Percentiles rank a stretch among this genome's conserved stretches.
Conservation (phyloP, 2,888 invertebrate species). For the Nomada fucata region DNA sequence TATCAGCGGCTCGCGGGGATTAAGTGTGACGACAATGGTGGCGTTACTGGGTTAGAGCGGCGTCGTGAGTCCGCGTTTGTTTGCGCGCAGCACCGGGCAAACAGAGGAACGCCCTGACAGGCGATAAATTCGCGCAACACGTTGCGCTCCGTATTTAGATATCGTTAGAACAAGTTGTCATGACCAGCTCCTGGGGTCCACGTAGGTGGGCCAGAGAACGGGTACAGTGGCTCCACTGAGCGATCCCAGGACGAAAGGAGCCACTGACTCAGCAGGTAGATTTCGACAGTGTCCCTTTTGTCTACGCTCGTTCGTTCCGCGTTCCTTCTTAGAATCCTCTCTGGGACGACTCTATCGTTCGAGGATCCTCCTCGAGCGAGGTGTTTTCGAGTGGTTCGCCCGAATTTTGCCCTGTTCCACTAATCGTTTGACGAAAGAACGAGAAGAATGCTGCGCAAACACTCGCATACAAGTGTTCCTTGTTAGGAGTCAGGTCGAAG, state of each 20-base stretch:
- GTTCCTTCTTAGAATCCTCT: conserved; percentile 56
- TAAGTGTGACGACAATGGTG: conserved; percentile 6
- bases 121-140: conserved; percentile 47
- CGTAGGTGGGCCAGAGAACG: conserved; percentile 62
- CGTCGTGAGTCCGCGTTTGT: conserved; percentile 5
- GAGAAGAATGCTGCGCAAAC: conserved; percentile 28
- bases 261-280: conserved; percentile 68
- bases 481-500: background rate
- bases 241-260: background rate
- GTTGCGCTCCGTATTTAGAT: conserved; percentile 54
- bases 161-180: conserved; percentile 58
- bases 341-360: conserved; percentile 5
- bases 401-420: conserved; percentile 26
- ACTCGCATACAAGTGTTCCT: background rate
- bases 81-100: conserved; percentile 27
- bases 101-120: conserved; percentile 10
- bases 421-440: conserved; percentile 30
- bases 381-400: conserved; percentile 12
- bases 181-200: conserved; percentile 54
- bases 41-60: conserved; percentile 42
- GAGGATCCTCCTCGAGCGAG: conserved; percentile 19
- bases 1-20: conserved; percentile 21
- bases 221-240: conserved; percentile 54
- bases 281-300: conserved; percentile 67
- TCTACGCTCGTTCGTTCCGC: conserved; percentile 39